Conservation (phyloP, 2,888 invertebrate genomes). For the Agrotis ipsilon region DNA sequence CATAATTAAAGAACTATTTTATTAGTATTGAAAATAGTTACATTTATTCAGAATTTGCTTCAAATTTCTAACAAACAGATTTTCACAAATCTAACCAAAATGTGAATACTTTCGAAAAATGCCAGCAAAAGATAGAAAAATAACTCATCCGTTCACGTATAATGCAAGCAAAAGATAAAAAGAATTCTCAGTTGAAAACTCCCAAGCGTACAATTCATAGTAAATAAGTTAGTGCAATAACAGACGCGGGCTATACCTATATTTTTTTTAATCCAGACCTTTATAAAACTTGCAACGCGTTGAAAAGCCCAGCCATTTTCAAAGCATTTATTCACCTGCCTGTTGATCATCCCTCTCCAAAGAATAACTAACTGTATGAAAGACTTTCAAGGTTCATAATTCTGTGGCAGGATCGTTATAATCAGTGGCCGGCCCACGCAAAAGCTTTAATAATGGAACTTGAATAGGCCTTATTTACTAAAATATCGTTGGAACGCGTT, state of each 20-base stretch:
- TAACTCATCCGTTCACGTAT: conserved; percentile 16
- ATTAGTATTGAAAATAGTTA: too few relatives aligned
- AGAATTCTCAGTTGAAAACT: conserved; percentile 39
- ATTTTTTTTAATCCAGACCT: conserved; percentile 59
- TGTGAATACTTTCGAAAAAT: not conserved
- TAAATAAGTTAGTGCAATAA: conserved; percentile 58
- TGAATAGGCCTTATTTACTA: conserved; percentile 60
- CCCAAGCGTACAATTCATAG: conserved; percentile 34
- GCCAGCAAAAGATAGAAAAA: conserved; percentile 10
- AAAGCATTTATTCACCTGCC: conserved; percentile 66
- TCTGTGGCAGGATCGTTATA: conserved; percentile 38
- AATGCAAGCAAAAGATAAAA: conserved; percentile 36
- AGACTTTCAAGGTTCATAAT: conserved; percentile 37
- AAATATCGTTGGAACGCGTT: conserved; percentile 37
- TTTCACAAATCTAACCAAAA: conserved; percentile 5
- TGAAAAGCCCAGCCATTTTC: conserved; percentile 58
- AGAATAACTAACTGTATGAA: conserved; percentile 30
- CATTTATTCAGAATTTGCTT: not conserved
- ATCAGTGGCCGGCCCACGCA: conserved; percentile 55
- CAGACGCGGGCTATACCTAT: conserved; percentile 35
- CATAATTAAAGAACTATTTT: too few relatives aligned
- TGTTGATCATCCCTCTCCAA: conserved; percentile 66
- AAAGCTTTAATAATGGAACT: conserved; percentile 66
- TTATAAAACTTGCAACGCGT: conserved; percentile 52
- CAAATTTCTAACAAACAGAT: not conserved